Evolutionary conservation across 1,140 invertebrate species (phyloP).

Genomic region (Cotesia typhae): DNA sequence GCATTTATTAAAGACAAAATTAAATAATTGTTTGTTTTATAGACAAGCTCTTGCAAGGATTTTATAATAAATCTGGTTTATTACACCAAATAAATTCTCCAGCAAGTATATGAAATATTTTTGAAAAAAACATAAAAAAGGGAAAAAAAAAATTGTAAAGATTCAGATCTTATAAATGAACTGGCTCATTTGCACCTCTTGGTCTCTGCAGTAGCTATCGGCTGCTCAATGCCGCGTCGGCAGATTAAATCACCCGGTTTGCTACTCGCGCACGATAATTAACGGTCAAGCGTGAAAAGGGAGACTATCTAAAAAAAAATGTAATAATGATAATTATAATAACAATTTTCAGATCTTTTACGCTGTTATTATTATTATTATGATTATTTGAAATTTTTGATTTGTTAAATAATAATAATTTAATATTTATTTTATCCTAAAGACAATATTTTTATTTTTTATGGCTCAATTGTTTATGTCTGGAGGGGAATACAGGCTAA

Average conservation of each 20-base stretch:
- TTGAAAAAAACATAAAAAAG: constrained; percentile 1
- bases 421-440: too few species aligned
- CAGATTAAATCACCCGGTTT: constrained; percentile 44
- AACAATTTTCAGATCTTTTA: background rate
- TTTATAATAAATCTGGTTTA: too few species aligned
- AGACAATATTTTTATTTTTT: too few species aligned
- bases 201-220: constrained; percentile 32
- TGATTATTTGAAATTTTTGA: too few species aligned
- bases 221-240: constrained; percentile 39
- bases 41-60: too few species aligned
- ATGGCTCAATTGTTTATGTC: too few species aligned
- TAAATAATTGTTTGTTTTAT: too few species aligned
- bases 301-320: constrained; percentile 10
- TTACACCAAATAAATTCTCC: background rate
- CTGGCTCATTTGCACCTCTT: constrained; percentile 37
- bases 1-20: too few species aligned
- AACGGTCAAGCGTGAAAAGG: constrained; percentile 29
- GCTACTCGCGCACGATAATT: constrained; percentile 32
- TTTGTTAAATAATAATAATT: too few species aligned
- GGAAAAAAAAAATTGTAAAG: background rate
- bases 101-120: too few species aligned
- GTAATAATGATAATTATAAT: background rate
- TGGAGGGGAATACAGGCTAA: too few species aligned
- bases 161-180: constrained; percentile 17
- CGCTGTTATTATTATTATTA: too few species aligned